Base-by-base conservation (phyloP, 2,797 vertebrate species). In the Alosa sapidissima region DNA sequence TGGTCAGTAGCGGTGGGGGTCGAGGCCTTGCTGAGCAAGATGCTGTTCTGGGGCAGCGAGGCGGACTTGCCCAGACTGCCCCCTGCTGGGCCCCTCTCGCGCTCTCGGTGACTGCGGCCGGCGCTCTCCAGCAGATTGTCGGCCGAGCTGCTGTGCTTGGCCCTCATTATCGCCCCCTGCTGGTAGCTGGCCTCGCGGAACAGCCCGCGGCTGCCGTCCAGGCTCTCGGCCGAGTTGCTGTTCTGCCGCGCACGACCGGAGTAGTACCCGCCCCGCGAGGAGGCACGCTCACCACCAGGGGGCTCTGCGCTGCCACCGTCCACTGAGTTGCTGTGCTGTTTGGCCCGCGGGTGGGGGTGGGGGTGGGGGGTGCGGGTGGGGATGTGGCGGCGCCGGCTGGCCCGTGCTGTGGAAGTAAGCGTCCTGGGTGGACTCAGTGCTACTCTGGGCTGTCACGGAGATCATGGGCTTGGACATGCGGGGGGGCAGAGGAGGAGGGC, bases 391-490 rank as follows among this genome's bases (percentile, higher is more conserved):
- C 14, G 84, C 84, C n/a, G 94, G 85, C 89, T 93, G 94, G 24
- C 93, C 93, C 0, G 92, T 94, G 96, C 95, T 86, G 92, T 94
- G 91, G 95, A 97, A 94, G 96, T 98, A 99, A 87, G 95, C 96
- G 82, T 99, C 98, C 21, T 99, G 98, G 88, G 97, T 96, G 87
- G 98, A 99, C 92, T 99, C 98, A 0, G 98, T 99, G 95, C 98
- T 99, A 96, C 98, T 99, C 94, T 99, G 98, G 65, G 98, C 97
- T 51, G 98, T 97, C 92, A 99, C 96, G 0, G 97, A 98, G 89
- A 99, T 97, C 87, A 97, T 96, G 91, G 98, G 98, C 92, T 98
- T 99, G 94, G 97, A 97, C 96, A 99, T 98, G 94, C 97, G 97
- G 92, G 97, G 96, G 75, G 98, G 98, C 89, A 99, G 97, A 78